Evolutionary conservation across 92 coral and sea anemone species (phyloP), one percentile per base, ranked within the genome.

Genomic region (Paramuricea clavata): DNA sequence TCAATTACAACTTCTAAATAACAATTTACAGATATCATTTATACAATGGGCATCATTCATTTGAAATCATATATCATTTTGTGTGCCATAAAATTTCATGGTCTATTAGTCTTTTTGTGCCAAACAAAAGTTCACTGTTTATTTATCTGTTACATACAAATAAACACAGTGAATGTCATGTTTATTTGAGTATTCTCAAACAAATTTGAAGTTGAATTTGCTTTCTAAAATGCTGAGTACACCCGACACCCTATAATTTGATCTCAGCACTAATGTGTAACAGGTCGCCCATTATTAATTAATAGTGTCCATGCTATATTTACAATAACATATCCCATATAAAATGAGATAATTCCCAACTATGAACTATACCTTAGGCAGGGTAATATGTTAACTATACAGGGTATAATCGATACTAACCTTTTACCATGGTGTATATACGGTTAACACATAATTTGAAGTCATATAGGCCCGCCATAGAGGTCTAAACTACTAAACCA

Each of bases 281-380:
- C 72, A 65, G 72, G 72, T 65, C 31, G 72, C 39, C 28, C 72
- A 65, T 65, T 65, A 65, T 65, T 65, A 28, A 65, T 65, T 65
- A 65, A 65, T 65, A 5, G 19, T 65, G 72, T 31, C 72, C 72
- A 65, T 65, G 72, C 72, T 33, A 65, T 28, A 28, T 65, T 65
- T 12, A 31, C 9, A 17, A 19, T 19, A 54, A 21, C 5, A 47
- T 47, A 15, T 47, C 16, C 19, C 54, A 6, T 47, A 47, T 47
- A 6, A 47, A 6, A 54, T 54, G 23, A 27, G 28, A 28, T 64
- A 7, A 11, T 27, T 65, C 39, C 22, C 72, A 33, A 65, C 19
- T 16, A 65, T 4, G 28, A 6, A 15, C 36, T 60, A 60, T 52
- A 60, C 62, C 17, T 21, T 9, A 2, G 8, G 62, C 19, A 19